Evolutionary conservation across 2,888 invertebrate species (phyloP), one percentile per base, ranked within the genome.

Genomic region (Nycteola revayana): DNA sequence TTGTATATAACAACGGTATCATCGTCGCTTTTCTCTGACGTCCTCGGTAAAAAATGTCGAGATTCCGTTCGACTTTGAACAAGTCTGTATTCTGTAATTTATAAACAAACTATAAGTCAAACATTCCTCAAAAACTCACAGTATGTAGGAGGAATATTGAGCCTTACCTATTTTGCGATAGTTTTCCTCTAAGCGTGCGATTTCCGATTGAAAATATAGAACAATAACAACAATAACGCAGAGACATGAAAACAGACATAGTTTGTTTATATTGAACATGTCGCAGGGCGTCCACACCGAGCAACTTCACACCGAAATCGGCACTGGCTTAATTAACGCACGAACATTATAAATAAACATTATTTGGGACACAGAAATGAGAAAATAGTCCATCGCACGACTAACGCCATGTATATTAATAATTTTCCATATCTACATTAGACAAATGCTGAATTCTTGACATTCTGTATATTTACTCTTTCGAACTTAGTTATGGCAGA

Each of bases 1-100:
- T 98, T 98, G 80, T 98, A 98, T 58, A 98, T 94, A 43, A 98
- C 91, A 28, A 98, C 92, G 46, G 94, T 71, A 65, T 94, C 92
- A 66, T 95, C 93, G 36, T 91, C 90, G 57, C 79, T 82, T 62
- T 68, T 83, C 41, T 71, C 71, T 32, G 49, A 23, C 7, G 54
- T 32, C 61, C 72, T 83, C 23, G 79, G 75, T 28, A 75, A 75
- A 66, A 86, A 85, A 42, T 78, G 77, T 11, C 83, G 82, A 60
- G 84, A 71, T 49, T 80, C 82, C 29, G 76, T 51, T 28, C 73
- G 80, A 17, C 71, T 55, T 54, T 79, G 79, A 7, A 67, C 65
- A 32, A 78, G 45, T 61, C 69, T 79, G 55, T 71, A 82, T 52
- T 87, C 88, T 88, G 78, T n/a, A 76, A 79, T 40, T 35, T 9